Evolutionary conservation across 2,888 invertebrate species (phyloP), one percentile per base, ranked within the genome.

Genomic region (Microctonus brassicae): DNA sequence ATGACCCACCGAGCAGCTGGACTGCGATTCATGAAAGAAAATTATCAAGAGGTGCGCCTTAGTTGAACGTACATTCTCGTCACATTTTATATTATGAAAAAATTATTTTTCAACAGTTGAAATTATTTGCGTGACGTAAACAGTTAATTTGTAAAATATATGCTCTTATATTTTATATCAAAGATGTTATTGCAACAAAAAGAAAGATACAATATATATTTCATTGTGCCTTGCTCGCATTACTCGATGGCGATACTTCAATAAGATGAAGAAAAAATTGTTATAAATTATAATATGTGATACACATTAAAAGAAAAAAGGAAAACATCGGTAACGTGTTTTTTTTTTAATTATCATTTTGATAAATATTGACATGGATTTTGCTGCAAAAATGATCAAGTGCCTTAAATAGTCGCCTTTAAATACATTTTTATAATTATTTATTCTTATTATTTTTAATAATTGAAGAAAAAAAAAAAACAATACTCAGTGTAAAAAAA

Each of bases 1-100:
- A 75, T 69, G 78, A 81, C 80, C 84, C 85, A 85, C 83, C 82
- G 83, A 86, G 86, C 86, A 87, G 87, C 87, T 87, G 87, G 87
- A 83, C 86, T 87, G 86, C 86, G 76, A 79, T 75, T 81, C 73
- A 77, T 80, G 62, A 73, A 17, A 65, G 29, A 72, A n/a, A n/a
- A 72, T 67, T 66, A 70, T 64, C 22, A 62, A 72, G 55, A 66
- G 57, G 34, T 61, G 73, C 69, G 72, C 66, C 65, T 69, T 60
- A 36, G 66, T 52, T 62, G 53, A 47, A 61, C 67, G 60, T 65
- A 42, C 64, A 47, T 17, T 17, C 7, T 47, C 47, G 20, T 47
- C 47, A 47, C 47, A 47, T 47, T 47, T 47, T 47, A 47, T 20
- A 17, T 20, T 1, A 20, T 17, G 4, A 4, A 17, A 47, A 47